Evolutionary conservation across 2,888 invertebrate species (phyloP).

Genomic region (Melieria crassipennis): DNA sequence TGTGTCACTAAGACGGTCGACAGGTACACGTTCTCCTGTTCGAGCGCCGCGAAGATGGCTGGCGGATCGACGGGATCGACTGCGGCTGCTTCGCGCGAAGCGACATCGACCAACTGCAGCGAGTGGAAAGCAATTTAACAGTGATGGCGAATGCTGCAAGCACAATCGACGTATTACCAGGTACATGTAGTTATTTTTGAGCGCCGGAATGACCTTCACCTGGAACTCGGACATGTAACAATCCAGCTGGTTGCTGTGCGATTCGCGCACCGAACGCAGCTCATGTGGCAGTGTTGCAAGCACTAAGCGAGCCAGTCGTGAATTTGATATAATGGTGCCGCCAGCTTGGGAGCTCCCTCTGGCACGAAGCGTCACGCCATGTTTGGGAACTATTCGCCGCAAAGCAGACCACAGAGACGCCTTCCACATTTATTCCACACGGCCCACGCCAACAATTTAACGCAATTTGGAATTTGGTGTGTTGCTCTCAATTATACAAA

Average conservation of each 20-base stretch:
- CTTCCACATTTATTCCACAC: no score
- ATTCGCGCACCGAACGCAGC: neutral
- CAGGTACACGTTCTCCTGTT: slow-evolving; percentile 75
- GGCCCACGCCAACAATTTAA: no score
- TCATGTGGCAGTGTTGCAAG: no score
- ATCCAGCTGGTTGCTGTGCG: slow-evolving; percentile 27
- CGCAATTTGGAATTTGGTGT: no score
- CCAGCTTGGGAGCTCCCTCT: no score
- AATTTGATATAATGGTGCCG: no score
- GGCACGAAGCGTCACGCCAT: no score
- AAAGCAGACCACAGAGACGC: no score
- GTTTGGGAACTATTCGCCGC: no score
- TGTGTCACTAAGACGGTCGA: slow-evolving; percentile 91
- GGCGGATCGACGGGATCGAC: slow-evolving; percentile 91
- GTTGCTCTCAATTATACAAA: no score
- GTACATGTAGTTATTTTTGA: slow-evolving; percentile 95
- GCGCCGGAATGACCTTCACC: slow-evolving; percentile 81
- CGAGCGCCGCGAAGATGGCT: slow-evolving; percentile 74
- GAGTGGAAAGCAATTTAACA: neutral
- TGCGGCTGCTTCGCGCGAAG: slow-evolving; percentile 81
- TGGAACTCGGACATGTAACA: slow-evolving; percentile 71
- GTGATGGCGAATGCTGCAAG: neutral
- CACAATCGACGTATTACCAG: slow-evolving; percentile 68
- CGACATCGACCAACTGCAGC: slow-evolving; percentile 77
- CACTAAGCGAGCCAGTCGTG: no score